Conservation (phyloP, 2,113 vertebrate genomes). For the Nycticorax nycticorax region DNA sequence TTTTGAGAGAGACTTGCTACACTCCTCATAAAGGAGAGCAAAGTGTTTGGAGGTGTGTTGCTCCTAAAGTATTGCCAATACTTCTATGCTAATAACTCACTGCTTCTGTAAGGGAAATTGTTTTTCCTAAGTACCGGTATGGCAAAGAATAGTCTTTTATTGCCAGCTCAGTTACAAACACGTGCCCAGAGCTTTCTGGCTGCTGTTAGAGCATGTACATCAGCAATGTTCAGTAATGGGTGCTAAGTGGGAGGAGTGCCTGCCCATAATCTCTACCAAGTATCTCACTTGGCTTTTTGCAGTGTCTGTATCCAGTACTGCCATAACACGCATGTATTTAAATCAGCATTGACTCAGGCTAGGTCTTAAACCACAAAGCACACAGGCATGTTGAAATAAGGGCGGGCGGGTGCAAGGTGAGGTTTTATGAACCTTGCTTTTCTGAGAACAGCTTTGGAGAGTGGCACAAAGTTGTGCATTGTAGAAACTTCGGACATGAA, state of each 20-base stretch:
- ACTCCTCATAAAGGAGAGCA: neutral
- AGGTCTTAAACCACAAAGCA: neutral
- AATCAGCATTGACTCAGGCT: neutral
- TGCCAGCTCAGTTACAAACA: neutral
- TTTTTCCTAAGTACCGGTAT: neutral
- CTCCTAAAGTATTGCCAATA: neutral
- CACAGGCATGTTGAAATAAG: neutral
- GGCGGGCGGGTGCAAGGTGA: neutral
- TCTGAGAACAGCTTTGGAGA: neutral
- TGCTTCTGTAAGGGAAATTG: neutral
- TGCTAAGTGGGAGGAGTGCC: neutral
- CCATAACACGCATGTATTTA: neutral
- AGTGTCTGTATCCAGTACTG: neutral
- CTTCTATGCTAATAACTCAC: neutral
- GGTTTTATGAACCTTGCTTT: neutral
- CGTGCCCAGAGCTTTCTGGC: neutral
- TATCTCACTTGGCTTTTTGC: conserved; percentile 2
- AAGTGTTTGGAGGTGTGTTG: neutral
- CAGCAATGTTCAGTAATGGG: neutral
- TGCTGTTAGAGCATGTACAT: neutral
- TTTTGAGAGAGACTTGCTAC: neutral
- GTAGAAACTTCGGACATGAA: neutral
- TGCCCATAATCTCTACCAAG: neutral
- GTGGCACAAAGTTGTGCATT: neutral
- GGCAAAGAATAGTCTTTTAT: neutral